phyloP scores from a whole-genome alignment of 2,888 invertebrate species.

The Limenitis camilla region DNA sequence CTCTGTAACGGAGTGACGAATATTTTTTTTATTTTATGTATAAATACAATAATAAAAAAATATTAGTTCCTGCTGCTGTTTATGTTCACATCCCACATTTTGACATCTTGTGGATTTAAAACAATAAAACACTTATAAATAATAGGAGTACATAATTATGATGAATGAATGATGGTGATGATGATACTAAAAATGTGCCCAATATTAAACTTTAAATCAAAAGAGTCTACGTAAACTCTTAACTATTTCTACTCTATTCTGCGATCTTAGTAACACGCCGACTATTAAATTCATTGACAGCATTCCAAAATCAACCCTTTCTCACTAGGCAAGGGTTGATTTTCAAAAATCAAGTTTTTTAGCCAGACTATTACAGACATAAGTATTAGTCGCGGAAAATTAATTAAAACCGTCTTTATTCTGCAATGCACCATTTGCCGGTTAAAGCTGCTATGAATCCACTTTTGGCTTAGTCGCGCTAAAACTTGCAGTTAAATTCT shows the following conservation, averaged over 20 bases:
- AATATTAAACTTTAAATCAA: too few species aligned
- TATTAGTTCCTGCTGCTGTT: too few species aligned
- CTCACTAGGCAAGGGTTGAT: neutral
- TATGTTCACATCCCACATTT: too few species aligned
- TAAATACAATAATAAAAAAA: too few species aligned
- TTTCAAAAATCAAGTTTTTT: conserved; percentile 6
- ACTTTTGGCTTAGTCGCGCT: conserved; percentile 10
- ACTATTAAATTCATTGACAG: neutral
- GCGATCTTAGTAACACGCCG: conserved; percentile 1
- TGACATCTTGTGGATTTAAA: too few species aligned
- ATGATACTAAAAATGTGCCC: too few species aligned
- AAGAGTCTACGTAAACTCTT: neutral
- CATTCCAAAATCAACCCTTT: conserved; percentile 1
- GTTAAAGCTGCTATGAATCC: conserved; percentile 14
- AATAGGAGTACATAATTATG: too few species aligned
- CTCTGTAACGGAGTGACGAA: too few species aligned
- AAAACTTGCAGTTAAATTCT: conserved; percentile 5
- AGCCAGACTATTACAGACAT: conserved; percentile 15
- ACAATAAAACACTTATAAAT: too few species aligned
- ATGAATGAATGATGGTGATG: too few species aligned
- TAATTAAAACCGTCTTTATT: conserved; percentile 23
- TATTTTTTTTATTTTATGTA: too few species aligned
- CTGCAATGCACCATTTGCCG: conserved; percentile 21
- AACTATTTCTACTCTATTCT: neutral
- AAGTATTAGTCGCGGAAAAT: conserved; percentile 22